phyloP scores from a whole-genome alignment of 2,888 invertebrate genomes.

The Drosophila cracens region DNA sequence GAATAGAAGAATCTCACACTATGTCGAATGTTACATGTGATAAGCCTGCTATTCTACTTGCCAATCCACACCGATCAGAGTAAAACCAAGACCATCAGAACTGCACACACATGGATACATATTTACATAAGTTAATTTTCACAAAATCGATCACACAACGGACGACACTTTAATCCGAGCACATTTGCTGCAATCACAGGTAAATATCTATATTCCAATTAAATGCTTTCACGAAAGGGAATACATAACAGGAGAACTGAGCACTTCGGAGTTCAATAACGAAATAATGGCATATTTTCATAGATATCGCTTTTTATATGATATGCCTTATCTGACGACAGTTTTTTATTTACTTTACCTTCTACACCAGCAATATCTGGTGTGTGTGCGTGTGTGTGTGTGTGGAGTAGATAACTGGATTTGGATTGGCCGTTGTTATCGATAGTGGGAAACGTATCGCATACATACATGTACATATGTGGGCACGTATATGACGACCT shows the following conservation, averaged over 20 bases:
- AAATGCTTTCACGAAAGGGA: conserved; percentile 1
- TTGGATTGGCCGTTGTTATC: conserved; percentile 78
- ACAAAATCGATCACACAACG: not conserved
- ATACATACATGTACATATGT: conserved; percentile 3
- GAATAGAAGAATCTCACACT: conserved; percentile 80
- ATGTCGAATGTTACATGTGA: conserved; percentile 65
- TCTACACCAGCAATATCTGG: conserved; percentile 59
- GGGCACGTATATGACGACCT: not conserved
- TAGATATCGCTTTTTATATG: conserved; percentile 81
- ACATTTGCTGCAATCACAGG: conserved; percentile 12
- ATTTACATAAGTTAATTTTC: not conserved
- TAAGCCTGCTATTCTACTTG: conserved; percentile 81
- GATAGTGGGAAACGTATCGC: conserved; percentile 57
- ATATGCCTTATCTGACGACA: conserved; percentile 70
- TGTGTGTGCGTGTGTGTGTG: conserved; percentile 32
- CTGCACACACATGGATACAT: not conserved
- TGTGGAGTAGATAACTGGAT: conserved; percentile 71
- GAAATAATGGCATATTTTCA: conserved; percentile 81
- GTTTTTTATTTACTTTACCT: conserved; percentile 74
- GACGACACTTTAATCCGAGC: conserved; percentile 29
- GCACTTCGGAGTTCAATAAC: conserved; percentile 76
- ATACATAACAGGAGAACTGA: conserved; percentile 46
- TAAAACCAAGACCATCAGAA: not conserved
- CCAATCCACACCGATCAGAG: conserved; percentile 62
- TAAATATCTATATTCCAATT: conserved; percentile 11